Evolutionary conservation across 2,888 invertebrate genomes (phyloP), one percentile per base, ranked within the genome.

Genomic region (Tortrix viridana): DNA sequence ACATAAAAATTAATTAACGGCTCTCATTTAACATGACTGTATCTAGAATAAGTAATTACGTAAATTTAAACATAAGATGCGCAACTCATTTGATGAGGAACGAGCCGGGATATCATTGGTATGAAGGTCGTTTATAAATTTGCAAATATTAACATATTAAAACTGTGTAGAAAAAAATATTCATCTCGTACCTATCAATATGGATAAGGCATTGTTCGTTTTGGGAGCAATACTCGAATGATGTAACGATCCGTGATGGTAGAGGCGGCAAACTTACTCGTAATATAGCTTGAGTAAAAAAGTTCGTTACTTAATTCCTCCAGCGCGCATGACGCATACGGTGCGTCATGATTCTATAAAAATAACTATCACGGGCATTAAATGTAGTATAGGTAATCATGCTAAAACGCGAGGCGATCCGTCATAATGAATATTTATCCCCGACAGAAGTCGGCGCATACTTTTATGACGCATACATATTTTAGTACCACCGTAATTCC

Each of bases 381-480:
- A 41, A 14, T 16, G 5, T 89, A 88, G 89, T 84, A 85, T 79
- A 84, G 85, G 88, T 90, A 90, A 92, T 92, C 88, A 85, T 84
- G 86, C 91, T 92, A 89, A 92, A 92, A 91, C 89, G 89, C 79
- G 80, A 84, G 80, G 78, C 88, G 86, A 90, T 86, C 89, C 88
- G 81, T 80, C 85, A 86, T 92, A 90, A 91, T 92, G 91, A 92
- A 91, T 89, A 90, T 91, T 90, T 92, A 91, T 91, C 77, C 84
- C 79, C 84, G 75, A 84, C 89, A 86, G 86, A 88, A 87, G 82
- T 84, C 83, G 82, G 82, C 82, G 82, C 85, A 89, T 88, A 91
- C 89, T 90, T 91, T 91, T 90, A 90, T 88, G 89, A 89, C 88
- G 89, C 81, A 90, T 92, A 90, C 91, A 92, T 92, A 90, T 91